A percentile compares a stretch with the other conserved stretches of the same genome.
These are phyloP conservation scores for Thunnus albacares DNA, from an alignment of 2,797 vertebrate species.

Conservation along the genomic window DNA sequence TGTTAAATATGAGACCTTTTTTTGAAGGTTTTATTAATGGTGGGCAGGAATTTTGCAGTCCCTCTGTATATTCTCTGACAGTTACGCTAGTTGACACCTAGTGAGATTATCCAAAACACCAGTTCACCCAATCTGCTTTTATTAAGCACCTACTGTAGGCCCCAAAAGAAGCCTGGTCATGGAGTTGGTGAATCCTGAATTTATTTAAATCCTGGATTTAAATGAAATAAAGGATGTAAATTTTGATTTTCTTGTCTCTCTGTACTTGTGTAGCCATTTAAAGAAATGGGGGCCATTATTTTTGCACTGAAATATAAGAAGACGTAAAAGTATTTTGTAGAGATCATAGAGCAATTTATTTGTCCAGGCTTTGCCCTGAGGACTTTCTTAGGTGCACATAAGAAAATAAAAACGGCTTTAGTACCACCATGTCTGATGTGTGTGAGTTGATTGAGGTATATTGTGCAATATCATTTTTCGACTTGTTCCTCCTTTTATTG, in stretches of 20 bases:
- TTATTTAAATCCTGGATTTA: conserved; percentile 30
- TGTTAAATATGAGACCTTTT: conserved; percentile 77
- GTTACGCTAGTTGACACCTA: conserved; percentile 74
- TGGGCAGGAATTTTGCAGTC: conserved; percentile 65
- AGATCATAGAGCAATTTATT: conserved; percentile 61
- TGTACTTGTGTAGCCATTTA: conserved; percentile 5
- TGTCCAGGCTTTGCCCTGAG: conserved; percentile 56
- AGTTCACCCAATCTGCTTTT: conserved; percentile 67
- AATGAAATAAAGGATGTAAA: conserved; percentile 21
- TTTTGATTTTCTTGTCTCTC: not conserved
- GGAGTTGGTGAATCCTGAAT: conserved; percentile 35
- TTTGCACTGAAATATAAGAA: conserved; percentile 58
- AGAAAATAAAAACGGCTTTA: conserved; percentile 66
- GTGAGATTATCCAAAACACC: conserved; percentile 76
- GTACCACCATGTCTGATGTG: conserved; percentile 46
- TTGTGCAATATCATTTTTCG: conserved; percentile 28
- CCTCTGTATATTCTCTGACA: conserved; percentile 71
- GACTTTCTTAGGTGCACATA: conserved; percentile 28
- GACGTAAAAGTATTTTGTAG: conserved; percentile 50
- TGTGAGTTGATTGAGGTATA: conserved; percentile 43
- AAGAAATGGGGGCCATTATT: conserved; percentile 26
- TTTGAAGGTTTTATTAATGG: conserved; percentile 78
- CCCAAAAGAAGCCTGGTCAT: conserved; percentile 33
- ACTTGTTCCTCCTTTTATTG: conserved; percentile 20
- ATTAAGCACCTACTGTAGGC: conserved; percentile 78